Evolutionary conservation across 2,797 vertebrate genomes (phyloP).

Genomic region (Sternarchorhynchus goeldii): DNA sequence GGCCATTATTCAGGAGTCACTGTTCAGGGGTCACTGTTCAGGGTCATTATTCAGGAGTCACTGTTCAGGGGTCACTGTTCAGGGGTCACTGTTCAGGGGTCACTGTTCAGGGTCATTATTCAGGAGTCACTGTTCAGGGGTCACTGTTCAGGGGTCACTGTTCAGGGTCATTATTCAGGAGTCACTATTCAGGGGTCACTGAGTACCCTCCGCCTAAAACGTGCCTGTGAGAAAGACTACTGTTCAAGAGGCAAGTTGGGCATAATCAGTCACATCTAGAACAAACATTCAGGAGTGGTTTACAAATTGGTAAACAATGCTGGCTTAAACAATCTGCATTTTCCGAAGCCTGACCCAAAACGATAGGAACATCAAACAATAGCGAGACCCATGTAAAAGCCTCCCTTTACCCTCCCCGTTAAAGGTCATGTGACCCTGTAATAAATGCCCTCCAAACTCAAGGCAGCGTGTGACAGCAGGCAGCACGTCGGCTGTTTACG

Average conservation of each 20-base stretch:
- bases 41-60: background rate
- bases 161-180: background rate
- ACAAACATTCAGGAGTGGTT: conserved; percentile 9
- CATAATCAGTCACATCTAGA: conserved; percentile 28
- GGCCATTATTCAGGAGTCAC: background rate
- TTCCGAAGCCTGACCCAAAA: conserved; percentile 13
- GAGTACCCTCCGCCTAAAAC: conserved; percentile 2
- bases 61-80: background rate
- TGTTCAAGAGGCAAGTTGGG: conserved; percentile 29
- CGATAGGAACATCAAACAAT: conserved; percentile 10
- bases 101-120: no score
- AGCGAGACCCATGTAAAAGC: conserved; percentile 11
- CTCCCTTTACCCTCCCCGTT: background rate
- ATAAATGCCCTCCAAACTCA: conserved; percentile 16
- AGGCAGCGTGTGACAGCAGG: conserved; percentile 24
- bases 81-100: background rate
- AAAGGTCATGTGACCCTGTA: conserved; percentile 18
- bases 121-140: no score
- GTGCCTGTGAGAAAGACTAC: conserved; percentile 27
- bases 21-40: conserved; percentile 23
- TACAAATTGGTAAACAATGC: conserved; percentile 34
- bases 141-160: background rate
- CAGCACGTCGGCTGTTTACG: conserved; percentile 42
- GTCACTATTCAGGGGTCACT: conserved; percentile 15
- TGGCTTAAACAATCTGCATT: conserved; percentile 30